Evolutionary conservation across 2,888 invertebrate genomes (phyloP).

Genomic region (Melangyna quadrimaculata): DNA sequence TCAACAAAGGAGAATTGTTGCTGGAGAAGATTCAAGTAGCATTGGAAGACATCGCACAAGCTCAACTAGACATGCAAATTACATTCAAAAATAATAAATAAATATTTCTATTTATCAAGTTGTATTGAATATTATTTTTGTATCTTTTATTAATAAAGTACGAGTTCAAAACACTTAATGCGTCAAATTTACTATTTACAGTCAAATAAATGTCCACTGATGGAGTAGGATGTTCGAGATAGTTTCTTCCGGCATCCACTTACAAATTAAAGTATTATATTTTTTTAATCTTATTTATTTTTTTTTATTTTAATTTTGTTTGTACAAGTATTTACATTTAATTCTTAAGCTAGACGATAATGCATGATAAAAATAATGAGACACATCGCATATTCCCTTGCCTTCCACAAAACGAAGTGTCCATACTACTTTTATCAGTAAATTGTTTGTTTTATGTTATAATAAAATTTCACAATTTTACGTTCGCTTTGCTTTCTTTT

Average conservation of each 20-base stretch:
- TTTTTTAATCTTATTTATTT: neutral
- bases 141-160: conserved; percentile 62
- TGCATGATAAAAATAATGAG: conserved; percentile 20
- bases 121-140: conserved; percentile 28
- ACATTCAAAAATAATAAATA: conserved; percentile 47
- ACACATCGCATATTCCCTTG: neutral
- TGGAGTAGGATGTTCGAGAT: conserved; percentile 36
- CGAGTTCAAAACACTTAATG: conserved; percentile 66
- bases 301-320: conserved; percentile 1
- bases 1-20: conserved; percentile 91
- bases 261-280: conserved; percentile 29
- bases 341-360: conserved; percentile 49
- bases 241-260: conserved; percentile 50
- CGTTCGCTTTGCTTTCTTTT: conserved; percentile 17
- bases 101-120: neutral
- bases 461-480: conserved; percentile 33
- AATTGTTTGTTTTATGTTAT: neutral
- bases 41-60: conserved; percentile 95
- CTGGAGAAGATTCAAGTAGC: conserved; percentile 94
- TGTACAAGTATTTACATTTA: conserved; percentile 68
- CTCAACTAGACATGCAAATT: conserved; percentile 92
- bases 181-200: conserved; percentile 59
- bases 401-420: neutral
- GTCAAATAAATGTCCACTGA: conserved; percentile 53
- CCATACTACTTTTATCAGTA: neutral